Base-by-base conservation (phyloP, 2,888 invertebrate species). In the Thymelicus lineola region DNA sequence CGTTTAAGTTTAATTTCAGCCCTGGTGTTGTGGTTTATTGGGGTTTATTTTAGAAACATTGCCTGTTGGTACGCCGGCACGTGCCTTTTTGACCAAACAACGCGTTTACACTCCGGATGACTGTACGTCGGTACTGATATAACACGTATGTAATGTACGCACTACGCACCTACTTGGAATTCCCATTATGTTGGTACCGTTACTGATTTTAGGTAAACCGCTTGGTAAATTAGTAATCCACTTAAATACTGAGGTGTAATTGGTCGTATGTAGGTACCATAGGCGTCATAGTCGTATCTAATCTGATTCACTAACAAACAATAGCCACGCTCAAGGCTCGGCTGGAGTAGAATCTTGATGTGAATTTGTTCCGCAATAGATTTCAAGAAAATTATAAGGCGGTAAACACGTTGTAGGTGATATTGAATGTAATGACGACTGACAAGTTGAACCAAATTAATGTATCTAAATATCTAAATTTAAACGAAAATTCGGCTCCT, bases 41-140 rank as follows among this genome's bases (percentile, higher is more conserved):
- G 38, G 63, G 69, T 63, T 69, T 90, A 89, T 91, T 90, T 90
- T 86, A 88, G 88, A 89, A 90, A 90, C 88, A 90, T 82, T 80
- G 84, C 76, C 77, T 82, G 86, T 83, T 85, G 80, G 79, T 85
- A 77, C 80, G 79, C 81, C 77, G 81, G 90, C 90, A 86, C 92
- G 91, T 89, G 92, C 89, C 86, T 88, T 88, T 88, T 91, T 87
- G 83, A 81, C 80, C 81, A 87, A 85, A 81, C 83, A 84, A 84
- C 83, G 85, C 86, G 84, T 86, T 72, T 61, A 71, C 42, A 74
- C 70, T 75, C 66, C 66, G 59, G 69, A 66, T 57, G 60, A 66
- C 66, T 68, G 61, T 69, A 64, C 50, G 48, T 55, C 35, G 35
- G 46, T 45, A 62, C 50, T 82, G 81, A 83, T 85, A 83, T 82